Percentiles rank a stretch among this genome's conserved stretches.
These are phyloP conservation scores for Cheilosia grossa DNA, from an alignment of 2,888 invertebrate genomes.

Conservation along the genomic window DNA sequence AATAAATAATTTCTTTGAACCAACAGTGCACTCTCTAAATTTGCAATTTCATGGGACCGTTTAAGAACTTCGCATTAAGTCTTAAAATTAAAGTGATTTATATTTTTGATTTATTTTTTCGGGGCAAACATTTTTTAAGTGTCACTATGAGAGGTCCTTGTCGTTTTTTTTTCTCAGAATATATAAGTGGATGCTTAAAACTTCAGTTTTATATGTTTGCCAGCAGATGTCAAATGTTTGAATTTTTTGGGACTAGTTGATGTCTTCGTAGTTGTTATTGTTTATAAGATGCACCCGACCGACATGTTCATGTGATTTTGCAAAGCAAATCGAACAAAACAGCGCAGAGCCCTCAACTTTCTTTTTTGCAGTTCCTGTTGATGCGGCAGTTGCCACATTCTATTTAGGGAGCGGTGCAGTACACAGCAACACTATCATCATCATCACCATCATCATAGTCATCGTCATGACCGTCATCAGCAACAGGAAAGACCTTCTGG, in stretches of 20 bases:
- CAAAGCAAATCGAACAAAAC: slow-evolving; percentile 4
- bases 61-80: too few relatives aligned
- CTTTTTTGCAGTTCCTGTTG: slow-evolving; percentile 61
- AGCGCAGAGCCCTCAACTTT: slow-evolving; percentile 40
- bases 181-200: too few relatives aligned
- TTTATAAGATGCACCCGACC: slow-evolving; percentile 45
- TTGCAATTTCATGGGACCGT: too few relatives aligned
- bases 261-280: slow-evolving; percentile 6
- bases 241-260: background rate
- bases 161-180: too few relatives aligned
- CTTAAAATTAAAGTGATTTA: too few relatives aligned
- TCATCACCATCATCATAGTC: slow-evolving; percentile 32
- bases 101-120: too few relatives aligned
- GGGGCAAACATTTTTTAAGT: too few relatives aligned
- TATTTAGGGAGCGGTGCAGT: slow-evolving; percentile 53
- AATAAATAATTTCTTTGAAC: too few relatives aligned
- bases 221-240: too few relatives aligned
- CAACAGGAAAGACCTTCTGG: slow-evolving; percentile 8
- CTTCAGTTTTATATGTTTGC: too few relatives aligned
- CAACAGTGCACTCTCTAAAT: too few relatives aligned
- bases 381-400: slow-evolving; percentile 19
- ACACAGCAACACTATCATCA: slow-evolving; percentile 22
- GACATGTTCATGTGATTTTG: slow-evolving; percentile 29
- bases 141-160: too few relatives aligned
- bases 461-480: slow-evolving; percentile 39